A percentile compares a stretch with the other conserved stretches of the same genome.
Evolutionary conservation across 2,888 invertebrate genomes (phyloP).

Genomic region (Cephus runcator): DNA sequence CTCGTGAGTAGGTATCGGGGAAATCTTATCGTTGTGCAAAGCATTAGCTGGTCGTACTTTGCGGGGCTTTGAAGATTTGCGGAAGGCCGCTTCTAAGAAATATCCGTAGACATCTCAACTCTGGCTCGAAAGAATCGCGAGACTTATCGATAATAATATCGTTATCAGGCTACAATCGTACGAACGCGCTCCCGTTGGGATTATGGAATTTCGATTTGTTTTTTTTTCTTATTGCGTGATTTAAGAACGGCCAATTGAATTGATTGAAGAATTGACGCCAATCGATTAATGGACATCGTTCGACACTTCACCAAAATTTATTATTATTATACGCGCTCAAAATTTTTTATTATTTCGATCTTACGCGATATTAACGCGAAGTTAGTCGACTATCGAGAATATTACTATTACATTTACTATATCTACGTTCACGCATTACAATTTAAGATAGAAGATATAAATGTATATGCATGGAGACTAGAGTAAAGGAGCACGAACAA

Average conservation of each 20-base stretch:
- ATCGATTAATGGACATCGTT: background rate
- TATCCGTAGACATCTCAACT: background rate
- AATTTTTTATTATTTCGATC: background rate
- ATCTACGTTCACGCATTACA: background rate
- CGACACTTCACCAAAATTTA: background rate
- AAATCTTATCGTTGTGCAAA: constrained; percentile 50
- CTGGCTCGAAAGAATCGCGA: background rate
- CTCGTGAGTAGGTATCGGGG: constrained; percentile 28
- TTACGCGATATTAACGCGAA: background rate
- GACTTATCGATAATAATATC: background rate
- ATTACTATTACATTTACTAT: background rate
- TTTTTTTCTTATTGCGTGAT: background rate
- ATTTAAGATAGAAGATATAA: background rate
- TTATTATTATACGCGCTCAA: background rate
- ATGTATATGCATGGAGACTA: background rate
- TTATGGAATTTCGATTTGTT: background rate
- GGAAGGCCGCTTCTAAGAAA: constrained; percentile 42
- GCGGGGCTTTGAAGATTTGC: constrained; percentile 45
- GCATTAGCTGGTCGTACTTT: constrained; percentile 19
- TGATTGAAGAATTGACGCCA: background rate
- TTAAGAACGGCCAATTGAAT: background rate
- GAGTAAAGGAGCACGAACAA: too few species aligned
- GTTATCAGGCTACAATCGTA: background rate
- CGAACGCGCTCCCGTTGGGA: background rate
- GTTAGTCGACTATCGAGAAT: background rate